phyloP scores from a whole-genome alignment of 2,797 vertebrate genomes.

The Anabas testudineus region DNA sequence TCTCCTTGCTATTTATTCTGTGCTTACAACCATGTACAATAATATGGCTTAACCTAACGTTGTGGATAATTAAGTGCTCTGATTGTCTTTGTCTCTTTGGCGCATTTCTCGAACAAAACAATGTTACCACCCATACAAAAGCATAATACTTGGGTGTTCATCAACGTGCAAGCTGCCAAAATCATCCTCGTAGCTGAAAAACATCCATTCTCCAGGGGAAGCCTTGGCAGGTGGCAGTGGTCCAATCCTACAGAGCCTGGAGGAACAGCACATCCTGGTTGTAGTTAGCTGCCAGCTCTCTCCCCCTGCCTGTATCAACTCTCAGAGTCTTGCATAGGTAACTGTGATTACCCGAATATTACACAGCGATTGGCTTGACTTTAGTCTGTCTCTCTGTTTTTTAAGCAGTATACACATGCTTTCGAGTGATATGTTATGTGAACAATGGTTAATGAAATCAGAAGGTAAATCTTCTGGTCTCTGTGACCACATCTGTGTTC shows the following conservation, averaged over 20 bases:
- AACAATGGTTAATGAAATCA: not conserved
- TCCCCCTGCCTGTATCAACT: conserved; percentile 58
- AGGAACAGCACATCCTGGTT: conserved; percentile 68
- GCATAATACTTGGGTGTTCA: conserved; percentile 66
- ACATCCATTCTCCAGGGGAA: conserved; percentile 64
- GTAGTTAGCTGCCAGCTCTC: conserved; percentile 61
- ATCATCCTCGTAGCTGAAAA: conserved; percentile 61
- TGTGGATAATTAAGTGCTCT: conserved; percentile 72
- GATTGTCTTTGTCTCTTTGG: conserved; percentile 67
- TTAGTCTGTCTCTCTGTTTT: not conserved
- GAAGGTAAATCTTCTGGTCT: too few relatives aligned
- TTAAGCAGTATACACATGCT: not conserved
- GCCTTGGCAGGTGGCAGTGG: conserved; percentile 67
- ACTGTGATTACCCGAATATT: conserved; percentile 51
- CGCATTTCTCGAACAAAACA: conserved; percentile 55
- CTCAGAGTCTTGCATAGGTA: conserved; percentile 45
- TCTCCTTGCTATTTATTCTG: conserved; percentile 36
- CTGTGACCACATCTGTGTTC: too few relatives aligned
- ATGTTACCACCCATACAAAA: conserved; percentile 38
- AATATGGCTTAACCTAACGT: conserved; percentile 59
- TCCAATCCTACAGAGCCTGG: conserved; percentile 67
- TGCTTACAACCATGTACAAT: conserved; percentile 45
- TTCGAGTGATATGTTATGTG: not conserved
- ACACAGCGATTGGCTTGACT: conserved; percentile 2
- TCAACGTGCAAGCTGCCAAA: conserved; percentile 65